Conservation (phyloP, 2,888 invertebrate genomes). For the Parelbella ahira region DNA sequence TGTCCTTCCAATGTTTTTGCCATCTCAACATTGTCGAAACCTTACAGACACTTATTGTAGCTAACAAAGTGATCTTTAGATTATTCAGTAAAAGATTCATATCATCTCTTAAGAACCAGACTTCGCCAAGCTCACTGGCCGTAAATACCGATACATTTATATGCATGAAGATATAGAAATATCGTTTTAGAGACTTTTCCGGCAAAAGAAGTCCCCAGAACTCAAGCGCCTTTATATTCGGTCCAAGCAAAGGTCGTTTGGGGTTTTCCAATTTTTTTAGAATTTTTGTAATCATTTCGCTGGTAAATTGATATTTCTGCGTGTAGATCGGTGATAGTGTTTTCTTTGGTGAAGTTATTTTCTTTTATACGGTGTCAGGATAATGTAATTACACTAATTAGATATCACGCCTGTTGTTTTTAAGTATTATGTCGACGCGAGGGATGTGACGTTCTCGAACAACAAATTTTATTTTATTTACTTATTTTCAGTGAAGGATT, state of each 20-base stretch:
- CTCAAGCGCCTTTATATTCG: constrained; percentile 56
- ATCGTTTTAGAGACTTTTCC: constrained; percentile 37
- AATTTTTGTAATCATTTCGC: constrained; percentile 42
- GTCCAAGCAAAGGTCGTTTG: constrained; percentile 56
- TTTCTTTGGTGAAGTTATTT: constrained; percentile 3
- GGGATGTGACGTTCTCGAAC: background rate
- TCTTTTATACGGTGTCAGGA: constrained; percentile 5
- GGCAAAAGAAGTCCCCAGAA: constrained; percentile 69
- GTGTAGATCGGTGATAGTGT: no score
- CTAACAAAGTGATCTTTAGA: constrained; percentile 62
- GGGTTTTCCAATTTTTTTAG: constrained; percentile 55
- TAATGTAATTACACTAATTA: constrained; percentile 11
- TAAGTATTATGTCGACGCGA: background rate
- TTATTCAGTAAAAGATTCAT: constrained; percentile 58
- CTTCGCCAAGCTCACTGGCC: constrained; percentile 56
- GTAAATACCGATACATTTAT: constrained; percentile 52
- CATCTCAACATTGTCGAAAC: constrained; percentile 53
- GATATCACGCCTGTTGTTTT: constrained; percentile 3
- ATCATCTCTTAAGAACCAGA: constrained; percentile 61
- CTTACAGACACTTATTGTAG: constrained; percentile 58
- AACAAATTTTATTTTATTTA: no score
- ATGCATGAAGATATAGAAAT: constrained; percentile 54
- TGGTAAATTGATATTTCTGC: no score
- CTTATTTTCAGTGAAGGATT: no score
- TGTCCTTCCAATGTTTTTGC: constrained; percentile 54